Conservation (phyloP, 2,797 vertebrate genomes). For the Poeciliopsis paucimaculata region DNA sequence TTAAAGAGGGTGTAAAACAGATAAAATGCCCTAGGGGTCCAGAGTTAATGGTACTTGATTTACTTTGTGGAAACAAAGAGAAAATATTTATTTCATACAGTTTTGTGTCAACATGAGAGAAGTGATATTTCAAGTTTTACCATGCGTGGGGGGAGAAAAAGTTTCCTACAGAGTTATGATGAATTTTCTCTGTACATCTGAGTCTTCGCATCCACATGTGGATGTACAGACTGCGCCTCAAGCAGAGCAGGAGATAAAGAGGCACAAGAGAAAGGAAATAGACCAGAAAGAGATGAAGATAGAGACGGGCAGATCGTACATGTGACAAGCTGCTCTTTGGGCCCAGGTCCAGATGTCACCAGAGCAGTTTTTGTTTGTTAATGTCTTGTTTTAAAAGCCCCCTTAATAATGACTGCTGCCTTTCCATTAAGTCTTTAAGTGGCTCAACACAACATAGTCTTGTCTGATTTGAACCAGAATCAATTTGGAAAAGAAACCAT, state of each 20-base stretch:
- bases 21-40: slow-evolving; percentile 67
- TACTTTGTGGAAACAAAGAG: slow-evolving; percentile 67
- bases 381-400: slow-evolving; percentile 73
- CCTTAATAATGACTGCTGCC: slow-evolving; percentile 66
- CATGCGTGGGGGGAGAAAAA: slow-evolving; percentile 28
- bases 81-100: slow-evolving; percentile 75
- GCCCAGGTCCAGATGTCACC: slow-evolving; percentile 69
- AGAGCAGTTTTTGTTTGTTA: slow-evolving; percentile 74
- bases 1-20: slow-evolving; percentile 62
- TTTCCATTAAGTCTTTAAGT: slow-evolving; percentile 68
- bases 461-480: slow-evolving; percentile 80
- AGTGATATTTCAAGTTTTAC: slow-evolving; percentile 50
- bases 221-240: slow-evolving; percentile 42
- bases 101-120: slow-evolving; percentile 67
- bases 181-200: slow-evolving; percentile 38
- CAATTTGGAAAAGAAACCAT: slow-evolving; percentile 83
- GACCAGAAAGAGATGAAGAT: slow-evolving; percentile 45
- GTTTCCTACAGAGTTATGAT: slow-evolving; percentile 58
- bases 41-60: slow-evolving; percentile 71
- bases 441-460: slow-evolving; percentile 77
- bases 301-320: slow-evolving; percentile 53
- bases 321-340: slow-evolving; percentile 46
- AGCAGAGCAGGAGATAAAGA: slow-evolving; percentile 44
- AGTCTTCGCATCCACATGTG: slow-evolving; percentile 39
- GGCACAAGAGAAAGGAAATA: slow-evolving; percentile 33